These are phyloP conservation scores for Gadopsis marmoratus DNA, from an alignment of 2,797 vertebrate species.

Conservation along the genomic window DNA sequence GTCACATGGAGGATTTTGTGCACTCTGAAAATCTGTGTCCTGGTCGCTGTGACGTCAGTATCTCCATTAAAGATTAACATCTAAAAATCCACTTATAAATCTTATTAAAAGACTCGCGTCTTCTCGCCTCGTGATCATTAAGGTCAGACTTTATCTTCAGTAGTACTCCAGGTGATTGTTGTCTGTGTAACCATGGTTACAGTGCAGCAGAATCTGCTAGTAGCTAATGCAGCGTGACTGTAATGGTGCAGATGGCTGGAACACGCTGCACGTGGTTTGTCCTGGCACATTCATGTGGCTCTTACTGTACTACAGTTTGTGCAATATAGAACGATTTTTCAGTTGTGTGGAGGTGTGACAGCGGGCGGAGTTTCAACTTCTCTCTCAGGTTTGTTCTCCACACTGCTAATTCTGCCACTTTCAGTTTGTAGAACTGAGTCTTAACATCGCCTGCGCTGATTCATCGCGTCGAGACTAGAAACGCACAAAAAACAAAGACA, in stretches of 20 bases:
- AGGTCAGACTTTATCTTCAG: not conserved
- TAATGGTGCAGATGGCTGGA: not conserved
- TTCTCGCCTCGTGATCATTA: not conserved
- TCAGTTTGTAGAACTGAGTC: too few relatives aligned
- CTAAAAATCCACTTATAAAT: not conserved
- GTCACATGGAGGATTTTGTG: not conserved
- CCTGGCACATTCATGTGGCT: too few relatives aligned
- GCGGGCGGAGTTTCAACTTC: too few relatives aligned
- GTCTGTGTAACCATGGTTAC: not conserved
- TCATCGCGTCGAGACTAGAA: too few relatives aligned
- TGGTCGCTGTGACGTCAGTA: not conserved
- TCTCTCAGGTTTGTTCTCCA: too few relatives aligned
- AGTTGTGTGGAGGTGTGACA: too few relatives aligned
- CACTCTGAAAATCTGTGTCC: not conserved
- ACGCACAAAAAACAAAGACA: not conserved
- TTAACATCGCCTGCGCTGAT: too few relatives aligned
- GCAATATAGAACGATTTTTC: too few relatives aligned
- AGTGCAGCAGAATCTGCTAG: not conserved
- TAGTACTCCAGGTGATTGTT: not conserved
- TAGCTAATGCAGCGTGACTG: not conserved
- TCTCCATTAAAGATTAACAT: not conserved
- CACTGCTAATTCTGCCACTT: too few relatives aligned
- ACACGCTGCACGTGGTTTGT: too few relatives aligned
- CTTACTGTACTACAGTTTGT: too few relatives aligned
- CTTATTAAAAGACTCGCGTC: not conserved